These are phyloP conservation scores for Smittia aterrima DNA, from an alignment of 2,888 invertebrate genomes.

Conservation along the genomic window DNA sequence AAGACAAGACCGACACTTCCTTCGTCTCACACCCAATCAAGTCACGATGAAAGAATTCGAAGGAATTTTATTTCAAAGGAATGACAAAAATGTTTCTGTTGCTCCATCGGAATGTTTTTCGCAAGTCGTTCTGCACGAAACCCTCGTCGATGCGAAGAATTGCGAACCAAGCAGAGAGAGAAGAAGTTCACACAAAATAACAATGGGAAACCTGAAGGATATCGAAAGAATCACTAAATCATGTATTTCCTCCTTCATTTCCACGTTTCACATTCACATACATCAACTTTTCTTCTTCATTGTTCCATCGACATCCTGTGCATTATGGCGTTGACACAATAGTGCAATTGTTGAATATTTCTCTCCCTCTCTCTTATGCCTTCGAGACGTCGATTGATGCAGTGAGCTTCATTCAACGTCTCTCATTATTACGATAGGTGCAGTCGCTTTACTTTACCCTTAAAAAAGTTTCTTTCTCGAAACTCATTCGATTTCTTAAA, in stretches of 20 bases:
- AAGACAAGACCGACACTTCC: neutral
- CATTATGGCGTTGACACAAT: constrained; percentile 38
- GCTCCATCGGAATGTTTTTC: neutral
- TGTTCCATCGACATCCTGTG: constrained; percentile 38
- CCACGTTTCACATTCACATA: constrained; percentile 21
- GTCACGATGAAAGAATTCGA: too few relatives aligned
- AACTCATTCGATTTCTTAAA: neutral
- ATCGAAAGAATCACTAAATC: constrained; percentile 38
- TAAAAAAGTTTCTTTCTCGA: neutral
- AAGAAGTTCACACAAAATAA: constrained; percentile 7
- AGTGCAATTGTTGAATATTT: constrained; percentile 36
- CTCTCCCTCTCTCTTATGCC: neutral
- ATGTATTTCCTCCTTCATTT: constrained; percentile 39
- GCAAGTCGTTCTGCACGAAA: neutral
- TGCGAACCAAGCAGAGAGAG: neutral
- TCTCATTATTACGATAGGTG: neutral
- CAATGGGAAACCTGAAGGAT: constrained; percentile 38
- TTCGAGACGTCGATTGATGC: neutral
- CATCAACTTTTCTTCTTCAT: constrained; percentile 31
- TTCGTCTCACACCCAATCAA: neutral
- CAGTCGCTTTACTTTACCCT: neutral
- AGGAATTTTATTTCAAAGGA: neutral
- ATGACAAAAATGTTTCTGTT: constrained; percentile 3
- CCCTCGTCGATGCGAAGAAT: neutral
- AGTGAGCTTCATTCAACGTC: neutral